A percentile compares a stretch with the other conserved stretches of the same genome.
These are phyloP conservation scores for Dendrophyllia cribrosa DNA, from an alignment of 64 coral and sea anemone genomes.

Conservation along the genomic window DNA sequence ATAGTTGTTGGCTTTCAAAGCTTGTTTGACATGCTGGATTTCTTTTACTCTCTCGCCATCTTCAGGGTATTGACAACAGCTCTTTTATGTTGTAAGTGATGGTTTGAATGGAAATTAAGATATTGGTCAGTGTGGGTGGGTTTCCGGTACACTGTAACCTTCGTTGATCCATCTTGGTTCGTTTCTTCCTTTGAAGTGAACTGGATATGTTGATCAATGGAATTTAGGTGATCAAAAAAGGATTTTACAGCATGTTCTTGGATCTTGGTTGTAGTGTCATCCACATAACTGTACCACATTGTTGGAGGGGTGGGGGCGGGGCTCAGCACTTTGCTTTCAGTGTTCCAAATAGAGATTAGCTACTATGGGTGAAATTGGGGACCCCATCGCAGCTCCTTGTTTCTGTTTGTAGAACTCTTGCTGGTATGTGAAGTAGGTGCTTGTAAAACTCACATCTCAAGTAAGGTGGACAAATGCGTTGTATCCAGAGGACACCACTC, in stretches of 20 bases:
- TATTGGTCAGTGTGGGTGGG: constrained; percentile 44
- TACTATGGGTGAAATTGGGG: constrained; percentile 14
- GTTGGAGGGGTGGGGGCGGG: too few relatives aligned
- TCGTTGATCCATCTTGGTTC: not conserved
- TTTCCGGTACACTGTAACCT: constrained; percentile 29
- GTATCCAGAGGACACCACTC: too few relatives aligned
- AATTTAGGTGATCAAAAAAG: too few relatives aligned
- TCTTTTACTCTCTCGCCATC: not conserved
- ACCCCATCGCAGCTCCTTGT: constrained; percentile 46
- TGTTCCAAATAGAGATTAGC: not conserved
- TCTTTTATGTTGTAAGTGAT: not conserved
- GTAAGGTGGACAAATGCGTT: not conserved
- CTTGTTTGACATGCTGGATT: not conserved
- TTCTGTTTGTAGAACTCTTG: constrained; percentile 26
- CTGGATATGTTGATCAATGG: too few relatives aligned
- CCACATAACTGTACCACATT: too few relatives aligned
- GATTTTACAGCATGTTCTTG: too few relatives aligned
- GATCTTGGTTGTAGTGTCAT: too few relatives aligned
- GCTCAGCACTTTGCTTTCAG: not conserved
- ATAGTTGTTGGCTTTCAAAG: too few relatives aligned
- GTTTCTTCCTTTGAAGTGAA: too few relatives aligned
- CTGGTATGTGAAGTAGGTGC: constrained; percentile 48
- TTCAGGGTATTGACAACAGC: not conserved
- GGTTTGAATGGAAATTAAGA: not conserved
- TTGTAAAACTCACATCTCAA: constrained; percentile 36